Evolutionary conservation across 2,113 vertebrate genomes (phyloP), one percentile per base, ranked within the genome.

Genomic region (Potamarius usumacintae): DNA sequence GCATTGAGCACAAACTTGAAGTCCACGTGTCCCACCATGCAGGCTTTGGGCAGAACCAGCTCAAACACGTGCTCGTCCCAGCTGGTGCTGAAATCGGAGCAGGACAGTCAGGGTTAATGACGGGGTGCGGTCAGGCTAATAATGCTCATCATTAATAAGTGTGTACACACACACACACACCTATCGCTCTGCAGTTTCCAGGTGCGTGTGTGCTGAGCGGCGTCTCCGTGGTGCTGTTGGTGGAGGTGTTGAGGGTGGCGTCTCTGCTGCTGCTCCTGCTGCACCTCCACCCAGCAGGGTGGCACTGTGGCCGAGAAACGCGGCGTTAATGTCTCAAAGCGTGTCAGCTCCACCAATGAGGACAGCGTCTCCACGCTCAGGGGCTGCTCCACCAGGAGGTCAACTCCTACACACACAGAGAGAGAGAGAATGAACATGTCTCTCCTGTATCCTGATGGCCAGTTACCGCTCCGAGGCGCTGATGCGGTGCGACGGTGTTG

Each of bases 21-120:
- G 94, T 99, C 97, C 93, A 99, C 98, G 0, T 99, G 98, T 90
- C 98, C 98, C 90, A 99, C 98, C 98, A 99, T 99, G 95, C 98
- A 99, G 87, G 98, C 97, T 94, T 99, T 99, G 34, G 98, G 97
- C 34, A 99, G 94, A 90, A 99, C 98, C 90, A 99, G 92, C 93
- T 99, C 98, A 93, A 99, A 98, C 53, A 99, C 98, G 87, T 99
- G 98, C 90, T 99, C 98, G 71, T 99, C 98, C 98, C 98, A 99
- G 93, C 98, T 99, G 92, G 97, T 97, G 92, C 98, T 99, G 50
- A 63, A 57, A 87, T 82, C 4, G 0, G 27, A 58, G 53, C 52
- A 0, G 55, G 50, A 55, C 1, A 7, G 27, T 34, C 53, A 60
- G 3, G 17, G 8, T 81, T 60, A 81, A 60, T 11, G 2, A 60